Evolutionary conservation across 1,140 invertebrate genomes (phyloP).

Genomic region (Apis mellifera): DNA sequence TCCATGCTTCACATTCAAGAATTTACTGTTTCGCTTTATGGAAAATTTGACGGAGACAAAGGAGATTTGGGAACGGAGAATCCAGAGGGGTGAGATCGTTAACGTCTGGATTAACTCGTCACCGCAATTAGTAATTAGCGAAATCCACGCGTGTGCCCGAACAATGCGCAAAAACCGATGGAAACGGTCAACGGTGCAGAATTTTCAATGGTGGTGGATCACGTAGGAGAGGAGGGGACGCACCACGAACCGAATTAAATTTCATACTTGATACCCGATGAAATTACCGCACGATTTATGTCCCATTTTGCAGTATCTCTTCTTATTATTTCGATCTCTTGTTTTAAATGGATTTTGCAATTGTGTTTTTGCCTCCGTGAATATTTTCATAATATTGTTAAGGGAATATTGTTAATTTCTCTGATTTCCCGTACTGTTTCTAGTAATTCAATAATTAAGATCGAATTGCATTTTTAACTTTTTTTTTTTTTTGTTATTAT

Average conservation of each 20-base stretch:
- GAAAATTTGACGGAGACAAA: not conserved
- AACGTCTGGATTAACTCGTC: slow-evolving; percentile 10
- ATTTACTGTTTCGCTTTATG: no score
- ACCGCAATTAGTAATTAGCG: slow-evolving; percentile 1
- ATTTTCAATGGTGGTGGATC: not conserved
- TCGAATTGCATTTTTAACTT: no score
- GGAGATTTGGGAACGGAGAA: not conserved
- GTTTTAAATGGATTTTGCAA: no score
- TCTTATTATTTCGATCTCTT: no score
- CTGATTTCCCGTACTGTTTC: no score
- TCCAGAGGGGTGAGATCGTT: not conserved
- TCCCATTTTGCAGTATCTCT: no score
- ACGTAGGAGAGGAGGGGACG: not conserved
- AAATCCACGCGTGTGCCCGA: not conserved
- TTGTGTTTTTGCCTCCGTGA: no score
- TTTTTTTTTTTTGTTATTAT: no score
- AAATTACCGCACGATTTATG: not conserved
- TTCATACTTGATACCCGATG: not conserved
- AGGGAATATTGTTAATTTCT: no score
- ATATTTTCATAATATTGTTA: no score
- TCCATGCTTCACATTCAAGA: no score
- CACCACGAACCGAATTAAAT: not conserved
- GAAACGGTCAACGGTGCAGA: not conserved
- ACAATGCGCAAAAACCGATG: not conserved
- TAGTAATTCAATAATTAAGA: no score